Base-by-base conservation (phyloP, 2,888 invertebrate species). In the Trichopoda pennipes region DNA sequence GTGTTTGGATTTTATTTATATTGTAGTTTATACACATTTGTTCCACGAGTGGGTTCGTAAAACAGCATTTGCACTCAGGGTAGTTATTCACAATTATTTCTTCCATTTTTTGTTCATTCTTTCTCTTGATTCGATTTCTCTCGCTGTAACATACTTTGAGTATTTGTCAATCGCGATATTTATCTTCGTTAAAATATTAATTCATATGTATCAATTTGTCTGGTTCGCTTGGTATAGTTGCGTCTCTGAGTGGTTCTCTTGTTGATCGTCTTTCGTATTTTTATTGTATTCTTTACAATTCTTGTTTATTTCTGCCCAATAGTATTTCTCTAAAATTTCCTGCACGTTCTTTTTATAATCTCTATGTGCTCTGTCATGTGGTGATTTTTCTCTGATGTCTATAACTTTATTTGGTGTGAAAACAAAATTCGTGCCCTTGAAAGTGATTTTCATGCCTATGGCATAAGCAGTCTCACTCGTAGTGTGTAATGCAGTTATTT, bases 331-430 rank as follows among this genome's bases (percentile, higher is more conserved):
- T 17, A 38, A 19, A 19, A 38, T 60, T 19, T 60, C 58, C 19
- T 38, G 58, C n/a, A 19, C 17, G 17, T 56, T 56, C 8, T 56
- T 56, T 56, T 32, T 56, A 17, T 56, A 53, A 47, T 53, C 58
- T 76, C 28, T 55, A n/a, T 69, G 21, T 23, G 53, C 42, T 75
- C 23, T 66, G 3, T 21, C 10, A 56, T 61, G 38, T 60, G 19
- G 38, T 14, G 7, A 17, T 64, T 32, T 28, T 28, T 28, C 28
- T 28, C 28, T 28, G 16, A 53, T 28, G 16, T 63, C 49, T 28
- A 9, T 23, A 12, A 42, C 8, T 42, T 49, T 44, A 32, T 7
- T 49, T 23, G 44, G 47, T 23, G 21, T 21, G 19, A 21, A 53
- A 1, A 53, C 53, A 19, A 53, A 21, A 19, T 53, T 53, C 19